phyloP scores from a whole-genome alignment of 2,888 invertebrate species.

The Amphipyra tragopoginis region DNA sequence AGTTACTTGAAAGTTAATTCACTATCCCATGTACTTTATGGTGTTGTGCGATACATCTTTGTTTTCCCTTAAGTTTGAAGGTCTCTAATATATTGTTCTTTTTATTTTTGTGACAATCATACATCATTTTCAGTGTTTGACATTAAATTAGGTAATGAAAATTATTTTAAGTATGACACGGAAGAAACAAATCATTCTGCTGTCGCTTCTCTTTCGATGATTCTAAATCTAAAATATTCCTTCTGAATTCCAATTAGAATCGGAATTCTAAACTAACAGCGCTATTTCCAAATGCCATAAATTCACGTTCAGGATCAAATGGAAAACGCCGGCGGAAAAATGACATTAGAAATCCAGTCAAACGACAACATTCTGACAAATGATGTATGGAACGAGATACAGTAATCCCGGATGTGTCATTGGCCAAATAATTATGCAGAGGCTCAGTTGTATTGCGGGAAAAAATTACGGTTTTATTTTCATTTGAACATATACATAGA shows the following conservation, averaged over 20 bases:
- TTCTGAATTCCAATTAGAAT: conserved; percentile 37
- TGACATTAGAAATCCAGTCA: conserved; percentile 54
- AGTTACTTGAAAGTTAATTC: conserved; percentile 58
- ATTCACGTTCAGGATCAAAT: conserved; percentile 53
- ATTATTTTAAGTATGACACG: neutral
- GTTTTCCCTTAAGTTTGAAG: conserved; percentile 30
- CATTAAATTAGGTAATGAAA: neutral
- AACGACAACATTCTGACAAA: conserved; percentile 50
- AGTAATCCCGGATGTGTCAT: conserved; percentile 54
- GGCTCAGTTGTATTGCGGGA: conserved; percentile 25
- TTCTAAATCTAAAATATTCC: conserved; percentile 45
- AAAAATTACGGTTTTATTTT: conserved; percentile 38
- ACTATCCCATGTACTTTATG: conserved; percentile 50
- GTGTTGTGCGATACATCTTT: conserved; percentile 41
- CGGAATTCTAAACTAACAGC: conserved; percentile 28
- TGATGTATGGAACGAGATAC: conserved; percentile 44
- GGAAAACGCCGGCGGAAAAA: conserved; percentile 41
- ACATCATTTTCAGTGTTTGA: neutral
- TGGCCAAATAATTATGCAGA: conserved; percentile 49
- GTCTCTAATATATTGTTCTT: conserved; percentile 10
- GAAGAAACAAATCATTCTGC: conserved; percentile 13
- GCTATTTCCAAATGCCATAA: conserved; percentile 50
- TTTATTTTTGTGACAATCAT: conserved; percentile 7
- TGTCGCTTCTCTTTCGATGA: conserved; percentile 20
- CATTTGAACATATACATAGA: conserved; percentile 27